phyloP scores from a whole-genome alignment of 2,888 invertebrate species.

The Pachliopta kotzebuea region DNA sequence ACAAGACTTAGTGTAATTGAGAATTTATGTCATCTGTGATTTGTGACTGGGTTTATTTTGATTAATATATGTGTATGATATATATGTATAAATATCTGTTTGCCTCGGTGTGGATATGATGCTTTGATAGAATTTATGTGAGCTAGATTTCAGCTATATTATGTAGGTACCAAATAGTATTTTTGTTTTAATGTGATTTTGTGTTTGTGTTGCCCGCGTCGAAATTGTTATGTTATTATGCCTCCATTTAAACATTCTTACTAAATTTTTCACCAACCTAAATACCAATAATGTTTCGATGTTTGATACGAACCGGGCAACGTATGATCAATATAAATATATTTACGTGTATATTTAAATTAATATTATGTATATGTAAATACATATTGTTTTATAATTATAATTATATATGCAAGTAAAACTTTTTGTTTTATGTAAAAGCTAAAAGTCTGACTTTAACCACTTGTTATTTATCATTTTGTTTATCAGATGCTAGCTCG shows the following conservation, averaged over 20 bases:
- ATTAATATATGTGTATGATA: slow-evolving; percentile 72
- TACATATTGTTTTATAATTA: slow-evolving; percentile 76
- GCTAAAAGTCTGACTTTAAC: slow-evolving; percentile 79
- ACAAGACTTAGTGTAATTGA: slow-evolving; percentile 79
- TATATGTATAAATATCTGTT: slow-evolving; percentile 40
- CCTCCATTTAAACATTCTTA: neutral
- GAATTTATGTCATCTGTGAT: slow-evolving; percentile 80
- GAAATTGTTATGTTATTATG: slow-evolving; percentile 33
- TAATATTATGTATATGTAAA: slow-evolving; percentile 78
- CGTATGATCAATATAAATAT: slow-evolving; percentile 65
- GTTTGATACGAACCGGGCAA: slow-evolving; percentile 38
- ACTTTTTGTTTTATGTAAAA: slow-evolving; percentile 67
- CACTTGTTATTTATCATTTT: slow-evolving; percentile 70
- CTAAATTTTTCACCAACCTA: neutral
- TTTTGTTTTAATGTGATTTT: slow-evolving; percentile 70
- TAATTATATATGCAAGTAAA: slow-evolving; percentile 69
- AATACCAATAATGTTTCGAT: neutral
- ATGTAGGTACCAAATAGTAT: slow-evolving; percentile 77
- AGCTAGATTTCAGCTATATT: slow-evolving; percentile 77
- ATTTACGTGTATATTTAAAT: slow-evolving; percentile 73
- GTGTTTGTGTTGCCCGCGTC: slow-evolving; percentile 50
- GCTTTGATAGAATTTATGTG: slow-evolving; percentile 76
- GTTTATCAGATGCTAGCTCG: slow-evolving; percentile 57
- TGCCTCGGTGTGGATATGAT: slow-evolving; percentile 69
- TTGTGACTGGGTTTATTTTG: slow-evolving; percentile 78